These are phyloP conservation scores for Yponomeuta plumbellus DNA, from an alignment of 2,888 invertebrate species.

Conservation along the genomic window DNA sequence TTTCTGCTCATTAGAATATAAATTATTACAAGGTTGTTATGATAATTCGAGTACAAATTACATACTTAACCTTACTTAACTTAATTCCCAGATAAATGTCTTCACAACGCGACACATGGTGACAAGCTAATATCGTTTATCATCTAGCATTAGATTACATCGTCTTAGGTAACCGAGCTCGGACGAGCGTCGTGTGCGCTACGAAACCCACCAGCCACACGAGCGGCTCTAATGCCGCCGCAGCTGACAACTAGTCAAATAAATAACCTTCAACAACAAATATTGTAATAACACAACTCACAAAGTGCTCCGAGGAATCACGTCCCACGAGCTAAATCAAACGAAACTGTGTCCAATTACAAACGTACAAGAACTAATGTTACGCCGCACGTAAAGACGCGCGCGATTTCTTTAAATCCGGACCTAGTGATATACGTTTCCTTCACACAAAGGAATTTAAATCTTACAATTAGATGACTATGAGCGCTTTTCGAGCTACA, in stretches of 20 bases:
- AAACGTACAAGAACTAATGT: slow-evolving; percentile 42
- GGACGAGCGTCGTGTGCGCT: background rate
- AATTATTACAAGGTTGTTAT: background rate
- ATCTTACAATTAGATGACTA: slow-evolving; percentile 33
- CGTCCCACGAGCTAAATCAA: slow-evolving; percentile 33
- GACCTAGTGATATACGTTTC: slow-evolving; percentile 51
- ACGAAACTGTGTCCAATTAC: slow-evolving; percentile 43
- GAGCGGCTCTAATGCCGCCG: background rate
- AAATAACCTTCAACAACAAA: slow-evolving; percentile 68
- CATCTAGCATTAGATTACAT: slow-evolving; percentile 3
- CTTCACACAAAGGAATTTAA: slow-evolving; percentile 33
- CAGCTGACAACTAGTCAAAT: slow-evolving; percentile 51
- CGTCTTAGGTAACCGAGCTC: background rate
- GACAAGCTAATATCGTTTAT: slow-evolving; percentile 6
- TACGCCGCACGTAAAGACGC: slow-evolving; percentile 35
- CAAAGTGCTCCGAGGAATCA: slow-evolving; percentile 32
- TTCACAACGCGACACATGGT: background rate
- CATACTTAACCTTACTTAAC: no score
- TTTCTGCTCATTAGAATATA: background rate
- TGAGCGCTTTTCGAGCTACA: slow-evolving; percentile 31
- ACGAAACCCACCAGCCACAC: background rate
- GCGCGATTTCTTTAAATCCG: slow-evolving; percentile 53
- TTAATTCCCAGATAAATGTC: background rate
- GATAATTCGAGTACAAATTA: background rate
- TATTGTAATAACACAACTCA: slow-evolving; percentile 64